Base-by-base conservation (phyloP, 2,797 vertebrate species). In the Pelodytes ibericus region DNA sequence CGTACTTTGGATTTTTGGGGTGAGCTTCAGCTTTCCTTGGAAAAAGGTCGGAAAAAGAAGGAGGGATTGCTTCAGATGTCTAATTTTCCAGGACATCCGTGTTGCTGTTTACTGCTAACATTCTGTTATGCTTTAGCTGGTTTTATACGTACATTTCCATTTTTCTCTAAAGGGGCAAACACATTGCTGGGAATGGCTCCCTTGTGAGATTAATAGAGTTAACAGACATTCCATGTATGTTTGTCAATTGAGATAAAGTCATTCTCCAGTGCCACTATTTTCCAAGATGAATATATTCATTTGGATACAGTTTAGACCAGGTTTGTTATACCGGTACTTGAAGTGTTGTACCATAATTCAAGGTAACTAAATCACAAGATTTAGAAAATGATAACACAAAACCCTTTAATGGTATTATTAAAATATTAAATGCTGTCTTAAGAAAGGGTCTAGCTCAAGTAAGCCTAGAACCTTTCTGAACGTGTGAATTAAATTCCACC, bases 1-100 rank as follows among this genome's bases (percentile, higher is more conserved):
- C 26, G 30, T 41, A 62, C 78, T 70, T 81, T 47, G 60, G 53
- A 0, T 41, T 51, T 78, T 83, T 72, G 64, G 73, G 82, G 82
- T 74, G 77, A 41, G 76, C 62, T 67, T 67, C 41, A 75, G 29
- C 33, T 8, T 72, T 60, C 58, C 33, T 66, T 51, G 69, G 76
- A 61, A 78, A 64, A 78, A 67, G 27, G 60, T 36, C 39, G 61
- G 75, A 61, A 68, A 53, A 61, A 41, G 51, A 71, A 77, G 57
- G 62, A 29, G 49, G 51, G 72, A n/a, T 60, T 59, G 68, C 65
- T 53, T 64, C 29, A 71, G 20, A 77, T 65, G 68, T 71, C 33
- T 31, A 36, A 71, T 33, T 64, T 77, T 71, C 74, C 68, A 77
- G 47, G 5, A 63, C 31, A 70, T 62, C 36, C 53, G 25, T 77